These are phyloP conservation scores for Calyptommatus sinebrachiatus DNA, from an alignment of 2,113 vertebrate genomes.

Conservation along the genomic window DNA sequence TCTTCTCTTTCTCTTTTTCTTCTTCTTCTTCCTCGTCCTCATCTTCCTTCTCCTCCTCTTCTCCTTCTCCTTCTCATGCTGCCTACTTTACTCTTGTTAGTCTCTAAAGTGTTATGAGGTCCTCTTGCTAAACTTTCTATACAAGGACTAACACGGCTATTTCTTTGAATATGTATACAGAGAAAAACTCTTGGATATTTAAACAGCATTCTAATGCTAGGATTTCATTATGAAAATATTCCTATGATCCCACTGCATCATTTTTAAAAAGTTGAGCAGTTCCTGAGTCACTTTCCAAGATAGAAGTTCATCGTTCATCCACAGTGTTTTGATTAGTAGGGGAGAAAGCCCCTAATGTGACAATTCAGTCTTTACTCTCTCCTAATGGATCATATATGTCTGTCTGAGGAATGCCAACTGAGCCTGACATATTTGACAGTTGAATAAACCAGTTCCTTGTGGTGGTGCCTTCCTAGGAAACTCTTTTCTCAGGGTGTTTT, in stretches of 20 bases:
- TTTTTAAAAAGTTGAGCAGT: background rate
- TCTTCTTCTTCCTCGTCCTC: too few species aligned
- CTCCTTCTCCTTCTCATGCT: too few species aligned
- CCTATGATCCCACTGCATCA: background rate
- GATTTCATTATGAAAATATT: background rate
- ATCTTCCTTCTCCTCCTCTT: too few species aligned
- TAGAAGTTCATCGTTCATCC: background rate
- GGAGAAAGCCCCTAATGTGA: background rate
- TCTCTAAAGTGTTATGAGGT: too few species aligned
- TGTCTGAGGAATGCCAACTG: background rate
- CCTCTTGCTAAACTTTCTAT: too few species aligned
- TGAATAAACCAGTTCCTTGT: background rate
- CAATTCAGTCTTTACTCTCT: background rate
- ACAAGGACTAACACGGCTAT: too few species aligned
- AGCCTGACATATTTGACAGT: background rate
- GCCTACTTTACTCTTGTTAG: too few species aligned
- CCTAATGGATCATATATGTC: background rate
- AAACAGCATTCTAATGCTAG: background rate
- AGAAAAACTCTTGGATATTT: background rate
- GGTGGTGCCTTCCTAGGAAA: background rate
- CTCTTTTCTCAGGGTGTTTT: background rate
- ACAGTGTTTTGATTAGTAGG: background rate
- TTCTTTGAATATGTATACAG: background rate
- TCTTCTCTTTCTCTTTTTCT: too few species aligned
- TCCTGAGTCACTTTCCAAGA: too few species aligned